Evolutionary conservation across 2,888 invertebrate genomes (phyloP).

Genomic region (Sphecodes monilicornis): DNA sequence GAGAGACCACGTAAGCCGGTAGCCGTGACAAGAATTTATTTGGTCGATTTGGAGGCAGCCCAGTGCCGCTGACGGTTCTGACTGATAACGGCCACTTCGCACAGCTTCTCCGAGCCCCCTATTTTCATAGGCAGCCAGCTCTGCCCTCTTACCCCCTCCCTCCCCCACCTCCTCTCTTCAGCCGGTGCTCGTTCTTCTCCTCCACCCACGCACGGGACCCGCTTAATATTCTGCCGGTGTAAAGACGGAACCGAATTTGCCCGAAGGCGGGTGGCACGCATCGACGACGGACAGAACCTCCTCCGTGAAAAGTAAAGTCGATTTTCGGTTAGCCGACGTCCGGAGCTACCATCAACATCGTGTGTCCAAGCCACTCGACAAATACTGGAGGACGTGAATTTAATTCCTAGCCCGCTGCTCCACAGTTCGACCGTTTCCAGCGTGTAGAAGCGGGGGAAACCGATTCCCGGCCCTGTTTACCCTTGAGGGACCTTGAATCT

Average conservation of each 20-base stretch:
- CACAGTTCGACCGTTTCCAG: not conserved
- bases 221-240: slow-evolving; percentile 77
- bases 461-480: slow-evolving; percentile 57
- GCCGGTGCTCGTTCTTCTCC: not conserved
- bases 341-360: not conserved
- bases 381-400: slow-evolving; percentile 55
- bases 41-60: slow-evolving; percentile 74
- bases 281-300: slow-evolving; percentile 16
- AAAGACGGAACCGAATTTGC: slow-evolving; percentile 63
- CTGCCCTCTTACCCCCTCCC: not conserved
- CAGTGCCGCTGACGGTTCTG: slow-evolving; percentile 72
- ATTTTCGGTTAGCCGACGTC: slow-evolving; percentile 37
- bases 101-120: slow-evolving; percentile 64
- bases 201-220: slow-evolving; percentile 43
- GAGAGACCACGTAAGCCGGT: slow-evolving; percentile 66
- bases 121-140: slow-evolving; percentile 70
- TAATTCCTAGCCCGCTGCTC: slow-evolving; percentile 40
- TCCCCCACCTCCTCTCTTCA: not conserved
- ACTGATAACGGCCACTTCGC: slow-evolving; percentile 74
- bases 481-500: slow-evolving; percentile 46
- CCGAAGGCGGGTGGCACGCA: slow-evolving; percentile 42
- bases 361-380: slow-evolving; percentile 42
- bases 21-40: slow-evolving; percentile 77
- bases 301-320: slow-evolving; percentile 44
- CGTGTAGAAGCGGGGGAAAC: slow-evolving; percentile 29